phyloP scores from a whole-genome alignment of 2,113 vertebrate species.

The Gymnogyps californianus region DNA sequence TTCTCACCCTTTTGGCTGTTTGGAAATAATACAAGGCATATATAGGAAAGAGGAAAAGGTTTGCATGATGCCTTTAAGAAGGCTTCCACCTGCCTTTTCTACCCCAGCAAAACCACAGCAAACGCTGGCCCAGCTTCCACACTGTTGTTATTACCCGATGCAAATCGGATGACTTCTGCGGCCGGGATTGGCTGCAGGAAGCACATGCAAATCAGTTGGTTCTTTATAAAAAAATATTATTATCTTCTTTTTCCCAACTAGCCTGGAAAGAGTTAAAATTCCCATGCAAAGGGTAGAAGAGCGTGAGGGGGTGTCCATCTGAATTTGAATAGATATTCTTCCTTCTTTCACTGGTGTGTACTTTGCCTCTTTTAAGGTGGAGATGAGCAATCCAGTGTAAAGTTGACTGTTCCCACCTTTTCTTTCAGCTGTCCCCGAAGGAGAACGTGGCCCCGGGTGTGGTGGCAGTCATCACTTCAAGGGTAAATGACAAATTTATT shows the following conservation, averaged over 20 bases:
- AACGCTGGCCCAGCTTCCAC: neutral
- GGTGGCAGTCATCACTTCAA: slow-evolving; percentile 58
- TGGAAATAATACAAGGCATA: neutral
- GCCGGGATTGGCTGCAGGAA: slow-evolving; percentile 78
- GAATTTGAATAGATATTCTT: slow-evolving; percentile 68
- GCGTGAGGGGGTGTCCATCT: neutral
- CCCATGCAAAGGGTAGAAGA: neutral
- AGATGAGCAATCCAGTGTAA: neutral
- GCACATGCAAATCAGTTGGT: slow-evolving; percentile 82
- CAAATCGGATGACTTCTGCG: slow-evolving; percentile 78
- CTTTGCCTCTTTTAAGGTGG: slow-evolving; percentile 11
- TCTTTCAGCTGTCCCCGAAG: slow-evolving; percentile 53
- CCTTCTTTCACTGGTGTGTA: slow-evolving; percentile 1
- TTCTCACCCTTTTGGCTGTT: neutral
- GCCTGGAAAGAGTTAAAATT: slow-evolving; percentile 68
- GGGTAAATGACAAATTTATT: slow-evolving; percentile 62
- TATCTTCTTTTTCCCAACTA: neutral
- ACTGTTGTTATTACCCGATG: slow-evolving; percentile 75
- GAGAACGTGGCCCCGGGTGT: slow-evolving; percentile 52
- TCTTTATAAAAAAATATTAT: neutral
- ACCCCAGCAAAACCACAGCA: slow-evolving; percentile 52
- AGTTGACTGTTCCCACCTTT: slow-evolving; percentile 37
- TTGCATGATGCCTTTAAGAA: slow-evolving; percentile 28
- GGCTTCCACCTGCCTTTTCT: slow-evolving; percentile 54
- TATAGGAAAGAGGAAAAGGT: slow-evolving; percentile 10